These are phyloP conservation scores for Dynastes maya DNA, from an alignment of 2,888 invertebrate genomes.

Conservation along the genomic window DNA sequence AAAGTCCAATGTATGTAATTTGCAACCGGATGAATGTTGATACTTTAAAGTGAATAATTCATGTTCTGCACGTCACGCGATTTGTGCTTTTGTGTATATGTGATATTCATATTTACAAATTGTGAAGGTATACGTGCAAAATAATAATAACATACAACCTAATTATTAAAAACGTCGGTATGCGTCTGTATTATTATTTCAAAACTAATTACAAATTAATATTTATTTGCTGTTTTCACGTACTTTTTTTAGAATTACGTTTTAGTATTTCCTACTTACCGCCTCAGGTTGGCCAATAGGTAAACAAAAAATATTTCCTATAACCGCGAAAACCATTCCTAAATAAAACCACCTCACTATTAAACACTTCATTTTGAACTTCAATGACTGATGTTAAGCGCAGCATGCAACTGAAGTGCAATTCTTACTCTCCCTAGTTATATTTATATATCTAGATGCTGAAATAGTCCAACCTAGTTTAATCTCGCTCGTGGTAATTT, in stretches of 20 bases:
- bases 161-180: background rate
- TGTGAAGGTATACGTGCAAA: too few species aligned
- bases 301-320: conserved; percentile 44
- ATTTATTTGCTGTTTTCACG: background rate
- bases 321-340: conserved; percentile 35
- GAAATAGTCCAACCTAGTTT: conserved; percentile 49
- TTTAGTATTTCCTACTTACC: conserved; percentile 52
- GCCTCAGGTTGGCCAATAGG: conserved; percentile 58
- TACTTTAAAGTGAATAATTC: conserved; percentile 45
- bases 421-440: conserved; percentile 33
- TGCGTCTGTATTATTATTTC: background rate
- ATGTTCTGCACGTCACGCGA: conserved; percentile 9
- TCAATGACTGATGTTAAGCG: background rate
- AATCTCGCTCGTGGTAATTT: conserved; percentile 40
- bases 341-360: conserved; percentile 44
- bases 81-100: background rate
- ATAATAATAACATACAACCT: background rate
- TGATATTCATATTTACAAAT: too few species aligned
- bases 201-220: background rate
- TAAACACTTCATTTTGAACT: conserved; percentile 28
- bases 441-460: conserved; percentile 45
- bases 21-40: conserved; percentile 37
- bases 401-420: conserved; percentile 45
- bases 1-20: conserved; percentile 44
- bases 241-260: background rate